Percentiles rank a stretch among this genome's conserved stretches.
Evolutionary conservation across 2,797 vertebrate genomes (phyloP).

Genomic region (Nannoperca australis): DNA sequence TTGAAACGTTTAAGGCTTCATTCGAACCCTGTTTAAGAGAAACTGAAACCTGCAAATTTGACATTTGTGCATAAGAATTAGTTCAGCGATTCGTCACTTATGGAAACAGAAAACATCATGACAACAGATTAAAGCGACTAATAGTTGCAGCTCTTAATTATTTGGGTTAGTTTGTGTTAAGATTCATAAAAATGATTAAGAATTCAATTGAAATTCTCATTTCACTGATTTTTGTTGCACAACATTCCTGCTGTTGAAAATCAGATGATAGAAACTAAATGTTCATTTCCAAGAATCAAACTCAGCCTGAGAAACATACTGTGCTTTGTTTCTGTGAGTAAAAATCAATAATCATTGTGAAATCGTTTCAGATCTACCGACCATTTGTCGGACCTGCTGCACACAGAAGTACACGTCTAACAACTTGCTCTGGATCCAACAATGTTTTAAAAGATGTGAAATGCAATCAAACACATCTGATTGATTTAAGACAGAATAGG

Average conservation of each 20-base stretch:
- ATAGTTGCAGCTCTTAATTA: background rate
- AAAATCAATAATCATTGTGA: background rate
- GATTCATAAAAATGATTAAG: background rate
- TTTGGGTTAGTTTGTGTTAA: background rate
- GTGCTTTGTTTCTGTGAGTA: background rate
- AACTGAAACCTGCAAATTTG: background rate
- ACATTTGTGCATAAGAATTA: background rate
- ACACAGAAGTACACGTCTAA: background rate
- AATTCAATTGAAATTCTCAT: too few species aligned
- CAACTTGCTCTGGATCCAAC: background rate
- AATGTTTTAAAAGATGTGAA: background rate
- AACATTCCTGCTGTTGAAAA: too few species aligned
- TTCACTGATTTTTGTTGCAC: too few species aligned
- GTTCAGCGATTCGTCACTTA: background rate
- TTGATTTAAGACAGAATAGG: background rate
- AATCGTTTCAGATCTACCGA: background rate
- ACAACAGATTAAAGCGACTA: too few species aligned
- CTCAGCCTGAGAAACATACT: background rate
- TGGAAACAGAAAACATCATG: background rate
- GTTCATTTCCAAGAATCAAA: background rate
- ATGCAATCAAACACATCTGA: background rate
- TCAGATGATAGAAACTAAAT: background rate
- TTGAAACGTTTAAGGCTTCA: too few species aligned
- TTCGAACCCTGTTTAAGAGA: background rate
- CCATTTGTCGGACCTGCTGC: background rate